Percentiles rank a stretch among this genome's conserved stretches.
phyloP scores from a whole-genome alignment of 2,888 invertebrate species.

The Trileptium ribeirensis region DNA sequence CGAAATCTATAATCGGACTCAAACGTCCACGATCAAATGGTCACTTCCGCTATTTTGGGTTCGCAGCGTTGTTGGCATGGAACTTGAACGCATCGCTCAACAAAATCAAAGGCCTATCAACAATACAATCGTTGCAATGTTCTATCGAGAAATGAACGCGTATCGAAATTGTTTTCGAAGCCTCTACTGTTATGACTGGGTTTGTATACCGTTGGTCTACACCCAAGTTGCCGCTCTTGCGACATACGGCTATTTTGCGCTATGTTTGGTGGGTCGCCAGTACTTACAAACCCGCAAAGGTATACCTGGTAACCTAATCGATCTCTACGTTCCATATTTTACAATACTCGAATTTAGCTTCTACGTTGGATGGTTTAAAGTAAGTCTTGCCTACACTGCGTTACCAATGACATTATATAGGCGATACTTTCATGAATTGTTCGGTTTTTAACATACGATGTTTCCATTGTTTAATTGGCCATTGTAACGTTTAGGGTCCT shows the following conservation, averaged over 20 bases:
- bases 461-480: too few species aligned
- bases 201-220: slow-evolving; percentile 52
- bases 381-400: too few species aligned
- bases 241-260: slow-evolving; percentile 52
- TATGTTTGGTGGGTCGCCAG: slow-evolving; percentile 52
- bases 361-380: slow-evolving; percentile 27
- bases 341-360: slow-evolving; percentile 19
- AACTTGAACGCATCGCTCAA: neutral
- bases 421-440: too few species aligned
- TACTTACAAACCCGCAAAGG: neutral
- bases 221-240: slow-evolving; percentile 53
- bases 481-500: too few species aligned
- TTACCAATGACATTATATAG: too few species aligned
- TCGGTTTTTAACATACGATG: too few species aligned
- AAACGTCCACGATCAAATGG: slow-evolving; percentile 47
- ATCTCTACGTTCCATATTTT: neutral
- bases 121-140: neutral
- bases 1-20: slow-evolving; percentile 47
- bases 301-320: neutral
- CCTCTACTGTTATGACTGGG: slow-evolving; percentile 52
- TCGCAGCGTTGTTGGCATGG: slow-evolving; percentile 33
- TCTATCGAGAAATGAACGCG: neutral
- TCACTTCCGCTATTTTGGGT: slow-evolving; percentile 42
- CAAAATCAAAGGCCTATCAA: neutral
- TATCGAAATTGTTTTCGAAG: slow-evolving; percentile 34